Evolutionary conservation across 2,888 invertebrate species (phyloP).

Genomic region (Anthoptus insignis): DNA sequence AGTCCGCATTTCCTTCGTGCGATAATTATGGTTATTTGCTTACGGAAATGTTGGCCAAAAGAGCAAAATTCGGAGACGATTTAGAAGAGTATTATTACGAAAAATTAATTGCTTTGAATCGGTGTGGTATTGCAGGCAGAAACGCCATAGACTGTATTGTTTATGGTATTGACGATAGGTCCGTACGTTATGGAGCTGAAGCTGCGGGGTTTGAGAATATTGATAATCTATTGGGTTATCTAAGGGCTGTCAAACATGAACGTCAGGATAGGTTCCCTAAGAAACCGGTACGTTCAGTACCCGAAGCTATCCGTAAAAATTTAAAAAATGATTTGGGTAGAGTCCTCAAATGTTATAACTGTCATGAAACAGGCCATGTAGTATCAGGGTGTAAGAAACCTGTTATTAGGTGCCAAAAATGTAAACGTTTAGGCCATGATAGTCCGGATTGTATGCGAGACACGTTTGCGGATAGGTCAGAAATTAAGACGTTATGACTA

Average conservation of each 20-base stretch:
- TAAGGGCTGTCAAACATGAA: background rate
- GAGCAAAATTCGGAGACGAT: background rate
- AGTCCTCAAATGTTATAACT: background rate
- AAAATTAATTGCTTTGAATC: background rate
- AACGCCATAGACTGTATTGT: background rate
- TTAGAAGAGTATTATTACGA: background rate
- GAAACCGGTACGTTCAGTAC: background rate
- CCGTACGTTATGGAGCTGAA: background rate
- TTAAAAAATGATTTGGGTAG: background rate
- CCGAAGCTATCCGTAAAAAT: background rate
- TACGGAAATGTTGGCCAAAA: background rate
- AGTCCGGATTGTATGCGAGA: background rate
- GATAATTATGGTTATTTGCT: background rate
- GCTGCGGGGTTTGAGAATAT: background rate
- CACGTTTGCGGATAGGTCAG: background rate
- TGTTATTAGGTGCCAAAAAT: background rate
- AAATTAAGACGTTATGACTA: background rate
- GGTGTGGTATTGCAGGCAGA: background rate
- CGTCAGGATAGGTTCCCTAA: background rate
- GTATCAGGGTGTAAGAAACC: background rate
- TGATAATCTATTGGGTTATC: background rate
- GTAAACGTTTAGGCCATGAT: background rate
- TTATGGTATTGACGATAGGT: background rate
- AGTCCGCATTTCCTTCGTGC: background rate
- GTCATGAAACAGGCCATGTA: background rate